A percentile compares a stretch with the other conserved stretches of the same genome.
Evolutionary conservation across 2,888 invertebrate genomes (phyloP).

Genomic region (Tryphoninae sp.): DNA sequence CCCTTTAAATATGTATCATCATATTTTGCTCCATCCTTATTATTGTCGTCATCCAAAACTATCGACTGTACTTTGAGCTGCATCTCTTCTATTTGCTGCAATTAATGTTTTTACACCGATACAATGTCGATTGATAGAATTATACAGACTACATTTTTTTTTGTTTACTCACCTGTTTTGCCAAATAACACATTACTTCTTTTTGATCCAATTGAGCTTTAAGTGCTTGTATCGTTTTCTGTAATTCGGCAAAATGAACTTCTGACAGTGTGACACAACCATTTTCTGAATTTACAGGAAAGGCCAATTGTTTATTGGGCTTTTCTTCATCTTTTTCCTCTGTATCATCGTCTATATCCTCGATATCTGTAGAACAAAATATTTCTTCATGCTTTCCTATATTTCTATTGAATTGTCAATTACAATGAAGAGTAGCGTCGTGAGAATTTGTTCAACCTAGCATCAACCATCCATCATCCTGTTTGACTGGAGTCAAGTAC

Average conservation of each 20-base stretch:
- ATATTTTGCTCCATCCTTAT: constrained; percentile 82
- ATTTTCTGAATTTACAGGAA: constrained; percentile 85
- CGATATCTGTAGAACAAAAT: constrained; percentile 68
- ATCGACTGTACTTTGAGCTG: constrained; percentile 76
- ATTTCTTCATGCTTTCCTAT: background rate
- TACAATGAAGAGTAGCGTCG: too few species aligned
- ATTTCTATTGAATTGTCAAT: too few species aligned
- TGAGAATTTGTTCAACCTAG: constrained; percentile 82
- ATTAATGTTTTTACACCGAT: constrained; percentile 20
- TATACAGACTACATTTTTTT: background rate
- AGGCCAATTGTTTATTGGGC: constrained; percentile 70
- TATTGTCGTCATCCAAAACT: constrained; percentile 76
- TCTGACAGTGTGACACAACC: constrained; percentile 85
- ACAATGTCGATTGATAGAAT: too few species aligned
- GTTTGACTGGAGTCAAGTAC: constrained; percentile 88
- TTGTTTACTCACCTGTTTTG: constrained; percentile 74
- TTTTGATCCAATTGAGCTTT: constrained; percentile 84
- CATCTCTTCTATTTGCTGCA: constrained; percentile 79
- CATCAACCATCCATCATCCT: constrained; percentile 92
- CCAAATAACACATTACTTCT: constrained; percentile 74
- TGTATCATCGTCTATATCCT: constrained; percentile 59
- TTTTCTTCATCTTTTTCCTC: constrained; percentile 46
- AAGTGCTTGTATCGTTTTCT: constrained; percentile 84
- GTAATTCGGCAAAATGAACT: constrained; percentile 84
- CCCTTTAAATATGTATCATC: constrained; percentile 92